Conservation (phyloP, 1,140 invertebrate species). For the Musca domestica region DNA sequence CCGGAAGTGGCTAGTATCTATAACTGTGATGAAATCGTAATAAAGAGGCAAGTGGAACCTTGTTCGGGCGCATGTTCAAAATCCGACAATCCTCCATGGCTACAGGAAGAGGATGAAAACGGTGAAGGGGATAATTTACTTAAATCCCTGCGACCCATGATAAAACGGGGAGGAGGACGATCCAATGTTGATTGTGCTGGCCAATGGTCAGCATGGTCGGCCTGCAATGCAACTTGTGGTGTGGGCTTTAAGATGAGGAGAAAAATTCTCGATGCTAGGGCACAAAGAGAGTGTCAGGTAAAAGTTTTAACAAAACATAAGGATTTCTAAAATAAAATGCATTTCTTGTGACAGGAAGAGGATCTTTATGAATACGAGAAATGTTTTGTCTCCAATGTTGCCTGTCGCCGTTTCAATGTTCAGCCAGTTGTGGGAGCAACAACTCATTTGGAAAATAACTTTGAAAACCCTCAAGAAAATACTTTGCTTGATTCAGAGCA, state of each 20-base stretch:
- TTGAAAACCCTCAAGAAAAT: too few species aligned
- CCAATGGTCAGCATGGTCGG: slow-evolving; percentile 71
- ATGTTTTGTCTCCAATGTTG: neutral
- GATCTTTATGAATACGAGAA: neutral
- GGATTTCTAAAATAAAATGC: neutral
- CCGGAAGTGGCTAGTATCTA: slow-evolving; percentile 56
- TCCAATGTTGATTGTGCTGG: slow-evolving; percentile 58
- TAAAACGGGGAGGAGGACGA: neutral
- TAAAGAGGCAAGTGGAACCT: slow-evolving; percentile 36
- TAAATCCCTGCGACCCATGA: neutral
- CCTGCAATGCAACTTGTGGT: slow-evolving; percentile 70
- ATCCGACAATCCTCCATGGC: neutral
- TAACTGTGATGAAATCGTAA: slow-evolving; percentile 39
- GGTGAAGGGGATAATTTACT: neutral
- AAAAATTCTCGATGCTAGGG: slow-evolving; percentile 11
- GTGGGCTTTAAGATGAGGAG: slow-evolving; percentile 37
- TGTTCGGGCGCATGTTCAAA: slow-evolving; percentile 37
- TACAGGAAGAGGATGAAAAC: neutral
- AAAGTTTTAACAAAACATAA: neutral
- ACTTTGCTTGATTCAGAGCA: too few species aligned
- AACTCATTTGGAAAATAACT: neutral
- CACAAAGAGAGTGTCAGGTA: slow-evolving; percentile 10
- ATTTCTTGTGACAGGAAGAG: neutral
- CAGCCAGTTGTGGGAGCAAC: slow-evolving; percentile 33
- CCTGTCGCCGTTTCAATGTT: slow-evolving; percentile 29